Base-by-base conservation (phyloP, 2,888 invertebrate genomes). In the Noctua comes region DNA sequence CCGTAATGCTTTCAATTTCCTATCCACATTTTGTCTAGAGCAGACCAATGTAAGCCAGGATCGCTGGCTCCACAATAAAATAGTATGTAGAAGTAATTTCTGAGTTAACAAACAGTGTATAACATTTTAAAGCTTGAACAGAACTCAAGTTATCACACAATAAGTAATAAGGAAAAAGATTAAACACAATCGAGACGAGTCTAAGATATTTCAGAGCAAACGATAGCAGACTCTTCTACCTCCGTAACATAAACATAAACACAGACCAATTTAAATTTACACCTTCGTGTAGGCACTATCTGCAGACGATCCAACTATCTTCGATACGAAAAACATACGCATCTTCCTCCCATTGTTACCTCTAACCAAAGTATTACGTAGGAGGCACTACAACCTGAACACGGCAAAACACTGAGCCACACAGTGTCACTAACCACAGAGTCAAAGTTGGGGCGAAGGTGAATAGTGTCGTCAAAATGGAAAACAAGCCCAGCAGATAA, bases 351-450 rank as follows among this genome's bases (percentile, higher is more conserved):
- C 81, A 88, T 89, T 89, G 88, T 89, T 85, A 86, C 89, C 86
- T 89, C 79, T 82, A 87, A 83, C 88, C 83, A 83, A 86, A 88
- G 82, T 84, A 89, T 89, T 86, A 89, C 89, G 89, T 89, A 86
- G 89, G 89, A 79, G 86, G 72, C 36, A 79, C 76, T 74, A 59
- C 68, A 71, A 65, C 57, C 43, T 11, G 1, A 36, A 77, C 80
- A 81, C 80, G 48, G 59, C 4, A 13, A 27, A 18, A 76, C 80
- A 87, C 83, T 18, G 80, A 80, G 66, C 54, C 62, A 70, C 77
- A 79, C 82, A 5, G 89, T 81, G 87, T 79, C 70, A 57, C 68
- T 27, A 79, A 27, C 36, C 66, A 31, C 4, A 54, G 8, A 65
- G 51, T 43, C 24, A 71, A 76, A 66, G 13, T 62, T 69, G 7